Evolutionary conservation across 2,113 vertebrate species (phyloP).

Genomic region (Budorcas taxicolor): DNA sequence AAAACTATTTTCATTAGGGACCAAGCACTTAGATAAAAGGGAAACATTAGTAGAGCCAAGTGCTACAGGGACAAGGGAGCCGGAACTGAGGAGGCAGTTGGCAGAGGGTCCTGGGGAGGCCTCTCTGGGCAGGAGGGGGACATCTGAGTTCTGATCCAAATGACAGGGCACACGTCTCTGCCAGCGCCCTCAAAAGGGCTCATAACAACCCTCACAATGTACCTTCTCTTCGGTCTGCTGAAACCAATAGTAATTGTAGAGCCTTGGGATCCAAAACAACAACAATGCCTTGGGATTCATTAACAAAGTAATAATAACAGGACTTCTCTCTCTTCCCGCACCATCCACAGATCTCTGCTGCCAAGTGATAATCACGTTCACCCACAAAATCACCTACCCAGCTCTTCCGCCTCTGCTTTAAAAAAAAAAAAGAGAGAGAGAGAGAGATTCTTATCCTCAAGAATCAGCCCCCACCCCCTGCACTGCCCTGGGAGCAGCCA

Average conservation of each 20-base stretch:
- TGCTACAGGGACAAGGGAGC: background rate
- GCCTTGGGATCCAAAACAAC: background rate
- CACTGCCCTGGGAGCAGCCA: background rate
- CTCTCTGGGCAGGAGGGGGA: background rate
- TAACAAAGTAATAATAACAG: background rate
- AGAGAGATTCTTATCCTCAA: background rate
- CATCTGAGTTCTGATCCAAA: background rate
- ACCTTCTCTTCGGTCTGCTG: background rate
- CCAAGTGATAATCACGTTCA: background rate
- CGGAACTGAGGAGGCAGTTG: background rate
- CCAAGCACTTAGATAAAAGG: background rate
- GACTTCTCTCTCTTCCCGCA: background rate
- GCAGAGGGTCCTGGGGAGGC: background rate
- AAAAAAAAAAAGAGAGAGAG: background rate
- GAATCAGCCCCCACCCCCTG: background rate
- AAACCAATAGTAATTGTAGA: background rate
- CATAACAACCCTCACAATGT: accelerated
- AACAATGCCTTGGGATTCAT: background rate
- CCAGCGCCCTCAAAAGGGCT: background rate
- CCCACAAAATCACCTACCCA: background rate
- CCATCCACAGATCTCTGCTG: background rate
- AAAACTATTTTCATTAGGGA: background rate
- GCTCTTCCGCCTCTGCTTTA: background rate
- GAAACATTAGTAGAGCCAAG: background rate
- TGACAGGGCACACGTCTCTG: background rate